Evolutionary conservation across 2,113 vertebrate species (phyloP).

Genomic region (Lota lota): DNA sequence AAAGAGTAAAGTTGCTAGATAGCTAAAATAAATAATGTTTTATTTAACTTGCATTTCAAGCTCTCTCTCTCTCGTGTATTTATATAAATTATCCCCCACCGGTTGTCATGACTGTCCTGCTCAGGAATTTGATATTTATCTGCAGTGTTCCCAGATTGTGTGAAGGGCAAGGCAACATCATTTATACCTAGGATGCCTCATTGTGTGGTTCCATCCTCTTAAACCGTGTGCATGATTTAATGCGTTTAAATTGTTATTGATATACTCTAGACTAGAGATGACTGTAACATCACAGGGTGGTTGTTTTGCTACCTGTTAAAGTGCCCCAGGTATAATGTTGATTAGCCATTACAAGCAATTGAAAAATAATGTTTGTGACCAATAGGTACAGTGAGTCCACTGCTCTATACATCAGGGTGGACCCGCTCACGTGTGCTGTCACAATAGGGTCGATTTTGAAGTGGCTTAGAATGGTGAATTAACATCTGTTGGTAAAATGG

Average conservation of each 20-base stretch:
- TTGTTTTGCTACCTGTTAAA: conserved; percentile 17
- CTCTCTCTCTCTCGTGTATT: conserved; percentile 31
- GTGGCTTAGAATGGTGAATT: no score
- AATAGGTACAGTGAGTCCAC: no score
- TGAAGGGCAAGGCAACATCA: not conserved
- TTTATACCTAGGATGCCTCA: conserved; percentile 13
- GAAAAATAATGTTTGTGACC: no score
- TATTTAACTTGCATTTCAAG: conserved; percentile 12
- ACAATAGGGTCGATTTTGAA: no score
- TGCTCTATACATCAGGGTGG: no score
- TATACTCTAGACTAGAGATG: conserved; percentile 14
- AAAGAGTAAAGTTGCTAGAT: conserved; percentile 4
- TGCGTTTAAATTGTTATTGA: conserved; percentile 22
- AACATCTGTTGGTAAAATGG: no score
- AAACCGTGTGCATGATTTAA: conserved; percentile 40
- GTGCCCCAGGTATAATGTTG: not conserved
- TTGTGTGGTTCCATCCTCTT: conserved; percentile 20
- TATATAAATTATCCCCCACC: conserved; percentile 10
- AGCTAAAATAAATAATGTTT: conserved; percentile 1
- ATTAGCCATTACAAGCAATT: no score
- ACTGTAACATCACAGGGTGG: not conserved
- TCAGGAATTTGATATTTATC: conserved; percentile 52
- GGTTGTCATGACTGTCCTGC: conserved; percentile 36
- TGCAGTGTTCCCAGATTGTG: conserved; percentile 13
- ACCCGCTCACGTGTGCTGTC: no score